Evolutionary conservation across 1,140 invertebrate species (phyloP), one percentile per base, ranked within the genome.

Genomic region (Nymphalis io): DNA sequence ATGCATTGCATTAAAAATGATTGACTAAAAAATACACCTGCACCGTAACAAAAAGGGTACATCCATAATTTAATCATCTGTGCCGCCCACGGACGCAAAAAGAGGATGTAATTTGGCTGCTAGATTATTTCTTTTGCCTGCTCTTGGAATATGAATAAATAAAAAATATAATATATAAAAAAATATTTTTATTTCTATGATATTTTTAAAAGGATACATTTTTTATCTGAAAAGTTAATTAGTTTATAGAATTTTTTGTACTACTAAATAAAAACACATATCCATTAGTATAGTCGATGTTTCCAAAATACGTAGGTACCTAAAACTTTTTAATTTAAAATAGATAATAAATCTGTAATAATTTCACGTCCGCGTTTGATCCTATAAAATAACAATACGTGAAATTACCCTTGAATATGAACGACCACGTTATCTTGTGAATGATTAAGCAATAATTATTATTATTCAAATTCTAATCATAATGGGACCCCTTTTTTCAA

Each of bases 361-460:
- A 33, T 8, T 33, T 33, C 27, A 8, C 27, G 6, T 8, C 27
- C 27, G 4, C 27, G 27, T 4, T 33, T 33, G 27, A 33, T 33
- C 27, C 27, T 33, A 33, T 33, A 4, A 33, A 33, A 8, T 33
- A 51, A 51, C 20, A 51, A 51, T 10, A 16, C 18, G n/a, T 51
- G 12, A 51, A 55, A 27, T 55, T 10, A 48, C n/a, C 18, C 18
- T 23, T 21, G 12, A 21, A 53, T 21, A n/a, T 55, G 23, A 55
- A 13, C 27, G 23, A 27, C 51, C 51, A 27, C 21, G 2, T 23
- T 18, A n/a, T n/a, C 23, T 27, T 15, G 15, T 27, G 51, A 11
- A 27, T 55, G 51, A 55, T 55, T 55, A 55, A 55, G 51, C 51
- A 55, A 55, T 27, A 23, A 55, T 20, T 55, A 55, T 55, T 55